Evolutionary conservation across 92 coral and sea anemone species (phyloP), one percentile per base, ranked within the genome.

Genomic region (Zoanthus sansibaricus): DNA sequence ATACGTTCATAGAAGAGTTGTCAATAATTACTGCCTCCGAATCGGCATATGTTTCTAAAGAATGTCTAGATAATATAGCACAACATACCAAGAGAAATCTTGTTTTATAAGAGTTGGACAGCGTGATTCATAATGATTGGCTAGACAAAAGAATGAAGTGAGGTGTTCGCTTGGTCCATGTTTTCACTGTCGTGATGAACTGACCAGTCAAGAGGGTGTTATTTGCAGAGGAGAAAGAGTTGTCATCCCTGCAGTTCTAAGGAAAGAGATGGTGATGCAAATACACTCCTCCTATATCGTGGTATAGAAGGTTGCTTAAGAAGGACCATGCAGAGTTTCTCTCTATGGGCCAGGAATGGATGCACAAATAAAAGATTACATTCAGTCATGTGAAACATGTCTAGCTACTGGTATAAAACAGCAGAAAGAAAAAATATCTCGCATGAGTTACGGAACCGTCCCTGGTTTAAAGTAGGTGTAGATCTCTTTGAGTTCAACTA

Each of bases 291-390:
- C 83, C 71, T 48, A 78, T 48, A 78, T 69, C 66, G 56, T n/a
- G 83, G 83, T 6, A 45, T 25, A 37, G 83, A 78, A 44, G 83
- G 83, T 21, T 78, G 83, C 83, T 69, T 54, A 42, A 78, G 83
- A 25, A 25, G 25, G 25, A 25, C 25, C 25, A n/a, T n/a, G n/a
- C n/a, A 25, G 83, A 45, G 71, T 78, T 18, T 54, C 71, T 54
- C 49, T 83, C 78, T 83, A 83, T 20, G 69, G 87, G 87, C 87
- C 78, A 7, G 20, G 76, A n/a, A 83, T 83, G 87, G 71, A 83
- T 69, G 62, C 55, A 42, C 77, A 79, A 10, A 45, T 79, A 12
- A 79, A 79, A 68, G 83, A 78, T 16, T 78, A 18, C 71, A 78
- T 78, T 69, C 69, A 78, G 32, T 78, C 83, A 4, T 78, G 83